Evolutionary conservation across 1,140 invertebrate genomes (phyloP), one percentile per base, ranked within the genome.

Genomic region (Thaumatotibia leucotreta): DNA sequence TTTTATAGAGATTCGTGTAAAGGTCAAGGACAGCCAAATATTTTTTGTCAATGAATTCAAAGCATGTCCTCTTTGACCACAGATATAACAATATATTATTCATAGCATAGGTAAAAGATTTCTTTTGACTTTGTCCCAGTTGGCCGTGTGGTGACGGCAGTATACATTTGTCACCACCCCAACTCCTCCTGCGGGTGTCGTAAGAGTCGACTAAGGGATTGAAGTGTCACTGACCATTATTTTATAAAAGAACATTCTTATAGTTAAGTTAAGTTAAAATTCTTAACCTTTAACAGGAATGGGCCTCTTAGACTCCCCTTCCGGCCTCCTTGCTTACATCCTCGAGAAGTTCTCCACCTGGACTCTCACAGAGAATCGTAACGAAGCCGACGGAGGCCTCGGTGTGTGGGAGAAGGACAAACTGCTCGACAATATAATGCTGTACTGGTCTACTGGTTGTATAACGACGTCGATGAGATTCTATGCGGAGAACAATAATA

Each of bases 341-440:
- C 88, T 97, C 1, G 96, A 97, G 80, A 97, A 97, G 83, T 97
- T 97, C 78, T 94, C 94, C 20, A 90, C 93, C 0, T 95, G 94
- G 94, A 96, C 95, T 0, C 93, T 96, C 0, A 4, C 23, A 2
- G 39, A 20, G 11, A 14, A 32, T 45, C 33, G 81, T 72, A 67
- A 91, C 4, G 79, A 92, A 31, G 76, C 90, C 0, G 95, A 97
- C 83, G 96, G 96, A 14, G 95, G 95, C 3, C 75, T 97, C 49
- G 49, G 23, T 3, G 6, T 22, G 17, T 52, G 49, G 49, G 23
- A 22, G 10, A 52, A 52, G 22, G 94, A 96, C 65, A 94, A 96
- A 73, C 84, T 98, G 4, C 87, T 98, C 4, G 97, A 97, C 68
- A 97, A 97, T 77, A 79, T 98, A 0, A 98, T 97, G 96, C 86